Evolutionary conservation across 2,113 vertebrate genomes (phyloP), one percentile per base, ranked within the genome.

Genomic region (Apteryx owenii): DNA sequence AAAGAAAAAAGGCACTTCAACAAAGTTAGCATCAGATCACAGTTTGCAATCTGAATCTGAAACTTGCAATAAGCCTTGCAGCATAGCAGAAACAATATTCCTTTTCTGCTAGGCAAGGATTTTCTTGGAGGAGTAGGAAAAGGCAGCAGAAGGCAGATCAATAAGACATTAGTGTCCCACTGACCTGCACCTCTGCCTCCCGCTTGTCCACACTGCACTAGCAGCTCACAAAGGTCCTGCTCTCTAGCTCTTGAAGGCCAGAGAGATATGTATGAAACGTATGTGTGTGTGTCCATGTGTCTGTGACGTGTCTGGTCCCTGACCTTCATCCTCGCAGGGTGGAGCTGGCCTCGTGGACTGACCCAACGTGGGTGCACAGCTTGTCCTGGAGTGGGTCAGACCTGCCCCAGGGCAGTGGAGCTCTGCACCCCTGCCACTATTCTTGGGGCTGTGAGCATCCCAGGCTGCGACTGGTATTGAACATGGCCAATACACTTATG

Each of bases 341-440:
- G 23, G 15, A 85, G 21, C 28, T 73, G 38, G 16, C 3, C 28
- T 20, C 28, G 1, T 38, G 69, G 72, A 58, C 11, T 46, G 61
- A 33, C 17, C 7, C 69, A 7, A 56, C 13, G 18, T 1, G 2
- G 12, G 22, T 21, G 5, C 29, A 20, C 36, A 29, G 23, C n/a
- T 9, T 62, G 1, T 26, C 29, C n/a, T 33, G 5, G 7, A 44
- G 40, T 60, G 18, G 11, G 14, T 7, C 1, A 1, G 36, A 50
- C 33, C 10, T 40, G 17, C 46, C 9, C 2, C 0, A 0, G 20
- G 26, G 8, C 31, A 79, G 23, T 20, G 64, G 50, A 44, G 51
- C 78, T 23, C 72, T 53, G 46, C 23, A 64, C 7, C 6, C 20
- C 25, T 64, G 56, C 50, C 17, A 19, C 44, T 36, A 79, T 40